These are phyloP conservation scores for Dendrolimus kikuchii DNA, from an alignment of 1,140 invertebrate genomes.

Conservation along the genomic window DNA sequence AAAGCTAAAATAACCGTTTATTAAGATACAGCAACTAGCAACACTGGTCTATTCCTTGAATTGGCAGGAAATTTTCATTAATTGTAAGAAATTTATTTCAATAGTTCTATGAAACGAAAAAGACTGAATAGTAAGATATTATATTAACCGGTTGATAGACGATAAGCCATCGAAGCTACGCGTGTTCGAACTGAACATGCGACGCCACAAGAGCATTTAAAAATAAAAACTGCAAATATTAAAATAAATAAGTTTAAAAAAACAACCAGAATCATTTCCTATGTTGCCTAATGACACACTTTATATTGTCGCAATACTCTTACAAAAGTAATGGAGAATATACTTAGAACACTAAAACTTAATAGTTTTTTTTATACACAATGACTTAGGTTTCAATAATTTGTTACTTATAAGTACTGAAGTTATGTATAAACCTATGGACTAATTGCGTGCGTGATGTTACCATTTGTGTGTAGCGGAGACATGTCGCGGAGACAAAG, in stretches of 20 bases:
- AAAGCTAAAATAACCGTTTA: no score
- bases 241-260: slow-evolving; percentile 62
- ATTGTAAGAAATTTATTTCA: no score
- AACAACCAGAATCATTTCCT: slow-evolving; percentile 50
- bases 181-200: slow-evolving; percentile 21
- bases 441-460: slow-evolving; percentile 63
- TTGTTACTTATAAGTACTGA: slow-evolving; percentile 70
- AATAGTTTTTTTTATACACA: slow-evolving; percentile 68
- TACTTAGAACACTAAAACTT: slow-evolving; percentile 65
- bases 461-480: slow-evolving; percentile 29
- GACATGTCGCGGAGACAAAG: slow-evolving; percentile 2
- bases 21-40: no score
- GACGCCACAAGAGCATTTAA: slow-evolving; percentile 17
- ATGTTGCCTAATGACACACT: slow-evolving; percentile 56
- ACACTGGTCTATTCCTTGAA: no score
- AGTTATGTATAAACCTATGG: slow-evolving; percentile 58
- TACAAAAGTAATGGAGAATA: slow-evolving; percentile 66
- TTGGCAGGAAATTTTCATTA: no score
- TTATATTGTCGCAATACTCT: slow-evolving; percentile 66
- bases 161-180: slow-evolving; percentile 21
- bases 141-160: slow-evolving; percentile 5
- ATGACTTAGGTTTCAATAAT: slow-evolving; percentile 72
- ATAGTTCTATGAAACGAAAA: no score
- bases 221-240: slow-evolving; percentile 29
- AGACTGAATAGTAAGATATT: no score